A percentile compares a stretch with the other conserved stretches of the same genome.
These are phyloP conservation scores for Ardeotis arabs DNA, from an alignment of 2,113 vertebrate species.

Conservation along the genomic window DNA sequence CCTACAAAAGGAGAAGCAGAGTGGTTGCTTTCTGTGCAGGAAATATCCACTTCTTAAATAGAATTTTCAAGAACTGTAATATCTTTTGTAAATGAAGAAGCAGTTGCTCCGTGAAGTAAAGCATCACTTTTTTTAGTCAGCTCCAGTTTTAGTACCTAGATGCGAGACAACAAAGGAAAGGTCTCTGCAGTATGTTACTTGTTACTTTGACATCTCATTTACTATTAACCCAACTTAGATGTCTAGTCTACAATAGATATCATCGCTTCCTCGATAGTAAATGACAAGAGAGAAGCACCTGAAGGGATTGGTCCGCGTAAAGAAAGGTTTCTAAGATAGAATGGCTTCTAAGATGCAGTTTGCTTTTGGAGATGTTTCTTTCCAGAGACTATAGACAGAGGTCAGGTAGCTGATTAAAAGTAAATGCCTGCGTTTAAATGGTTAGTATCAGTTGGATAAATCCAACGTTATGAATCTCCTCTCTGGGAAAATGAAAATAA, in stretches of 20 bases:
- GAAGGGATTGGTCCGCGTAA: background rate
- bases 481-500: background rate
- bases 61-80: background rate
- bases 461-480: background rate
- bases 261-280: background rate
- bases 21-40: background rate
- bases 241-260: background rate
- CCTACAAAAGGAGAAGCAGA: background rate
- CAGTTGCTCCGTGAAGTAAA: background rate
- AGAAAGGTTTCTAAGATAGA: background rate
- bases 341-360: background rate
- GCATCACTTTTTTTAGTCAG: rapidly evolving
- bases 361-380: background rate
- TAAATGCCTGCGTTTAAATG: background rate
- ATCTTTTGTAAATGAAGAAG: background rate
- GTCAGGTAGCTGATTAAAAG: background rate
- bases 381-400: background rate
- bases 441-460: background rate
- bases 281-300: background rate
- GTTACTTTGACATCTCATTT: background rate
- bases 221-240: background rate
- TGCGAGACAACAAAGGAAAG: background rate
- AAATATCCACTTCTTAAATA: background rate
- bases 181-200: background rate
- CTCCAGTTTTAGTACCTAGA: background rate